Conservation (phyloP, 2,113 vertebrate species). For the Dipodomys ordii region DNA sequence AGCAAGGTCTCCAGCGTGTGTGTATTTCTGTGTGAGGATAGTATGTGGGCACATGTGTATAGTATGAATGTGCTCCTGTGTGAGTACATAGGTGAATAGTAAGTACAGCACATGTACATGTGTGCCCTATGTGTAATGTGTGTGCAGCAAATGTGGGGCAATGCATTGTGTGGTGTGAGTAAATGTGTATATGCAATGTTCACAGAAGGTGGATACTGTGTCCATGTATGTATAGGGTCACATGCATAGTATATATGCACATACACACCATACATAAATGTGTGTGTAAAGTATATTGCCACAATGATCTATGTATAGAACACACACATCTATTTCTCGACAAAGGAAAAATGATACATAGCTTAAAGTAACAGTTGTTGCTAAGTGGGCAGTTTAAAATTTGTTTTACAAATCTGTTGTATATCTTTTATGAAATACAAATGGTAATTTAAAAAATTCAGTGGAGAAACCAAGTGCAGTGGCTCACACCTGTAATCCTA, state of each 20-base stretch:
- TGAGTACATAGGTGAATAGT: too few species aligned
- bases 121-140: too few species aligned
- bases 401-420: not conserved
- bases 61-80: too few species aligned
- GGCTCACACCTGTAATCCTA: too few species aligned
- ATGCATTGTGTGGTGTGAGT: too few species aligned
- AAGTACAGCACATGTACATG: too few species aligned
- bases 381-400: not conserved
- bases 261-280: not conserved
- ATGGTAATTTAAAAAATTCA: not conserved
- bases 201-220: not conserved
- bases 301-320: not conserved
- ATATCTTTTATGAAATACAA: constrained; percentile 9
- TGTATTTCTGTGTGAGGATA: not conserved
- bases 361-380: not conserved
- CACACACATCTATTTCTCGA: not conserved
- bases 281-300: not conserved
- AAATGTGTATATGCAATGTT: not conserved
- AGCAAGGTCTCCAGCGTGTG: not conserved
- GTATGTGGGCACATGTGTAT: not conserved
- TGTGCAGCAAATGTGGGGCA: not conserved
- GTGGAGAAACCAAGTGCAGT: not conserved
- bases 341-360: not conserved
- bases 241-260: too few species aligned
- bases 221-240: not conserved